A percentile compares a stretch with the other conserved stretches of the same genome.
Conservation (phyloP, 1,140 invertebrate genomes). For the Scaptomyza montana region DNA sequence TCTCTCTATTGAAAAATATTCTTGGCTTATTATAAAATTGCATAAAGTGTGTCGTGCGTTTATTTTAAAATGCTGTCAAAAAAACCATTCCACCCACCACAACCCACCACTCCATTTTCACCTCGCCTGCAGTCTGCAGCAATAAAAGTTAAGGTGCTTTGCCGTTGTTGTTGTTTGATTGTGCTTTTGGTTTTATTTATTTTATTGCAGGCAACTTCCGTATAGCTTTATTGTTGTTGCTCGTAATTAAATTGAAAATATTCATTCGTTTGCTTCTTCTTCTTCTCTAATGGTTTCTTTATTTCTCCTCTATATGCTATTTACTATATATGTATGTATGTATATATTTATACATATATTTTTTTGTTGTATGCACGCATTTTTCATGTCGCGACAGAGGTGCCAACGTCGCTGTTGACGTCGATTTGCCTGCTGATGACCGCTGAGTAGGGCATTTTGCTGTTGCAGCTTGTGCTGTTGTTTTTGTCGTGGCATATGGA, state of each 20-base stretch:
- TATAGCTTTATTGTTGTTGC: constrained; percentile 15
- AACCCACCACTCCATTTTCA: not conserved
- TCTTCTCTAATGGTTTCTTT: not conserved
- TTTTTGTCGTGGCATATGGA: constrained; percentile 40
- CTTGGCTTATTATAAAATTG: constrained; percentile 48
- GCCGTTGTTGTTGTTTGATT: not conserved
- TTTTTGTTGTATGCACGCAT: constrained; percentile 47
- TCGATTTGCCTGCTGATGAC: constrained; percentile 45
- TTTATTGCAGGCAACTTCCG: constrained; percentile 36
- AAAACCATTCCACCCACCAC: constrained; percentile 2
- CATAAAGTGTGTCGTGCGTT: constrained; percentile 42
- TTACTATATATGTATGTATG: no score
- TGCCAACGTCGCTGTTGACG: constrained; percentile 31
- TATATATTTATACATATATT: constrained; percentile 6
- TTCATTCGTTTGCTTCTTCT: constrained; percentile 32
- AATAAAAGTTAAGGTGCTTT: constrained; percentile 17
- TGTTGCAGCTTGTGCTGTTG: not conserved
- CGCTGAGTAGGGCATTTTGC: constrained; percentile 59
- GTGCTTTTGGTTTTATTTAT: not conserved
- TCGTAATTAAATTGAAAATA: constrained; percentile 71
- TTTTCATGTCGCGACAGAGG: constrained; percentile 23
- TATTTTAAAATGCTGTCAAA: constrained; percentile 45
- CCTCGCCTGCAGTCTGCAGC: constrained; percentile 1
- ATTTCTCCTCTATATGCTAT: constrained; percentile 6
- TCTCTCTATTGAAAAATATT: constrained; percentile 38